Conservation (phyloP, 1,140 invertebrate genomes). For the Asobara japonica region DNA sequence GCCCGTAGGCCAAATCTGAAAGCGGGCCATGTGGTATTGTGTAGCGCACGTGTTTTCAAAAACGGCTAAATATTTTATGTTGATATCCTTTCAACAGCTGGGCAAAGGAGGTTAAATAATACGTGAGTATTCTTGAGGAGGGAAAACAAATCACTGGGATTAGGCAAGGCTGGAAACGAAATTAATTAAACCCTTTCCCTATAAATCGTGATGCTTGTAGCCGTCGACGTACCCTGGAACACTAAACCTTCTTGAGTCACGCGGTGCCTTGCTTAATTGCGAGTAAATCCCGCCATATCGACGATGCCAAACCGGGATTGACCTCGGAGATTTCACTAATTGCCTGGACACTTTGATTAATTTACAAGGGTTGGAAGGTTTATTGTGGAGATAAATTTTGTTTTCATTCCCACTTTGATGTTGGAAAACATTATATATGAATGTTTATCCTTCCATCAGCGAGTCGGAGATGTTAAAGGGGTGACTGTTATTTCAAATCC, state of each 20-base stretch:
- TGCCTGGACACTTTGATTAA: conserved; percentile 5
- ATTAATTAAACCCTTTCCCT: conserved; percentile 3
- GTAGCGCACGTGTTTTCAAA: too few relatives aligned
- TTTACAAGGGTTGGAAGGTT: not conserved
- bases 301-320: not conserved
- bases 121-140: not conserved
- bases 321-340: not conserved
- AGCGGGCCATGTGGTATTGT: too few relatives aligned
- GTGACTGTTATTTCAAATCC: too few relatives aligned
- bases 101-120: too few relatives aligned
- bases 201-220: not conserved
- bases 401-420: too few relatives aligned
- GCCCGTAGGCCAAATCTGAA: conserved; percentile 20
- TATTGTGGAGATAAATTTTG: not conserved
- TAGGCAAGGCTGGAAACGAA: not conserved
- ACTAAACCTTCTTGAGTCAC: not conserved
- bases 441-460: too few relatives aligned
- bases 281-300: conserved; percentile 1
- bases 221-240: conserved; percentile 1
- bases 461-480: too few relatives aligned
- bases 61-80: too few relatives aligned
- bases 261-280: conserved; percentile 5
- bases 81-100: too few relatives aligned
- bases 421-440: too few relatives aligned
- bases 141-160: not conserved